phyloP scores from a whole-genome alignment of 2,113 vertebrate species.

The Rhagologus leucostigma region DNA sequence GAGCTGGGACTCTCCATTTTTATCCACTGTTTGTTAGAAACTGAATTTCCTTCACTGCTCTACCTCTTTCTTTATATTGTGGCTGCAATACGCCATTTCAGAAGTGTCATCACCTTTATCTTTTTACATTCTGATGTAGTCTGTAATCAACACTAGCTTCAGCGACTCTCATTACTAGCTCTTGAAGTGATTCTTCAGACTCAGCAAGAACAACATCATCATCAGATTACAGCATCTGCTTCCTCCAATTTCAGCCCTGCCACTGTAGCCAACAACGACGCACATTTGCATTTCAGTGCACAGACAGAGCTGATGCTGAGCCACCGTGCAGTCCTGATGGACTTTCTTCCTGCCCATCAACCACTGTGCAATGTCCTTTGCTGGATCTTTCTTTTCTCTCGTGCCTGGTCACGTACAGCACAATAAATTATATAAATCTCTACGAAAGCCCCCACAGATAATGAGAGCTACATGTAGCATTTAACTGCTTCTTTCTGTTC shows the following conservation, averaged over 20 bases:
- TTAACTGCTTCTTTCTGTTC: background rate
- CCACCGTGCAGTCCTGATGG: background rate
- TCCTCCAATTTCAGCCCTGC: conserved; percentile 56
- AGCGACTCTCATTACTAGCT: conserved; percentile 72
- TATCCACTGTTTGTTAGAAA: background rate
- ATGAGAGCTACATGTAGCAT: background rate
- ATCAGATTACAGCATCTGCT: conserved; percentile 64
- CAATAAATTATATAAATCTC: background rate
- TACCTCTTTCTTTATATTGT: background rate
- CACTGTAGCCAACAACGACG: background rate
- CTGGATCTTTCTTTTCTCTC: background rate
- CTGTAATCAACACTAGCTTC: conserved; percentile 66
- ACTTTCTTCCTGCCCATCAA: background rate
- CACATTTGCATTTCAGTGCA: conserved; percentile 20
- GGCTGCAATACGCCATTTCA: conserved; percentile 9
- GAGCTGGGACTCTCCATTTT: background rate
- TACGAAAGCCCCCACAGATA: background rate
- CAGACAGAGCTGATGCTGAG: conserved; percentile 2
- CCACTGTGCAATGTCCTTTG: background rate
- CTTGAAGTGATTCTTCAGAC: conserved; percentile 76
- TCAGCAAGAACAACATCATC: conserved; percentile 71
- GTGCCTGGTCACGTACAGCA: background rate
- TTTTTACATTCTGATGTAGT: conserved; percentile 61
- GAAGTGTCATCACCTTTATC: conserved; percentile 48
- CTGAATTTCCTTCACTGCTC: background rate